Percentiles rank a stretch among this genome's conserved stretches.
Evolutionary conservation across 2,113 vertebrate genomes (phyloP).

Genomic region (Anolis carolinensis): DNA sequence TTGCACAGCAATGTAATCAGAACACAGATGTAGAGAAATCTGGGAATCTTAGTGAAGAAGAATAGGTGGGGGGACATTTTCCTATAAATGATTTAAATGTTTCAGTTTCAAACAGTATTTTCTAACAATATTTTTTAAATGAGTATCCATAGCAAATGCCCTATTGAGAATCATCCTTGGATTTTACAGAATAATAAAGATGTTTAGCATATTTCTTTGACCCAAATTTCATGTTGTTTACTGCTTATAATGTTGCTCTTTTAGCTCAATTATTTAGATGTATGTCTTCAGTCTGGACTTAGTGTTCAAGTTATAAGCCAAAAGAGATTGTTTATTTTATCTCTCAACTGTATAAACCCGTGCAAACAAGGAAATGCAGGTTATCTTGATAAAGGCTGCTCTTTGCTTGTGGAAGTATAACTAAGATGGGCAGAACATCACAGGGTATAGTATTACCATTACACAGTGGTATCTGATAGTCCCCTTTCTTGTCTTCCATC

Average conservation of each 20-base stretch:
- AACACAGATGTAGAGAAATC: slow-evolving; percentile 66
- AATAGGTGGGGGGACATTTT: slow-evolving; percentile 61
- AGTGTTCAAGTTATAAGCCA: slow-evolving; percentile 13
- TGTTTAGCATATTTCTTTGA: slow-evolving; percentile 35
- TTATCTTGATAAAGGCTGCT: slow-evolving; percentile 11
- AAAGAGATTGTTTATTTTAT: slow-evolving; percentile 9
- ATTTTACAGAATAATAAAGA: slow-evolving; percentile 32
- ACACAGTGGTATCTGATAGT: not conserved
- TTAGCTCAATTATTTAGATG: slow-evolving; percentile 3
- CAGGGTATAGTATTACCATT: slow-evolving; percentile 8
- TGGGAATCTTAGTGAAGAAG: slow-evolving; percentile 59
- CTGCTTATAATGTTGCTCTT: slow-evolving; percentile 41
- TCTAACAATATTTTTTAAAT: slow-evolving; percentile 33
- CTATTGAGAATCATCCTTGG: slow-evolving; percentile 44
- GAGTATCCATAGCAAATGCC: slow-evolving; percentile 1
- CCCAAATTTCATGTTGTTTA: slow-evolving; percentile 41
- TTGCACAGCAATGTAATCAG: slow-evolving; percentile 60
- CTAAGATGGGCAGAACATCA: slow-evolving; percentile 4
- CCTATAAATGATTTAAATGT: slow-evolving; percentile 66
- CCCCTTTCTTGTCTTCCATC: not conserved
- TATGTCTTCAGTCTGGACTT: slow-evolving; percentile 37
- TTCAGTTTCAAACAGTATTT: slow-evolving; percentile 51
- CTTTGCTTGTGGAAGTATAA: not conserved
- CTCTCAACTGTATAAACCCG: slow-evolving; percentile 33
- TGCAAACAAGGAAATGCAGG: not conserved